Conservation (phyloP, 2,888 invertebrate species). For the Chymomyza caudatula region DNA sequence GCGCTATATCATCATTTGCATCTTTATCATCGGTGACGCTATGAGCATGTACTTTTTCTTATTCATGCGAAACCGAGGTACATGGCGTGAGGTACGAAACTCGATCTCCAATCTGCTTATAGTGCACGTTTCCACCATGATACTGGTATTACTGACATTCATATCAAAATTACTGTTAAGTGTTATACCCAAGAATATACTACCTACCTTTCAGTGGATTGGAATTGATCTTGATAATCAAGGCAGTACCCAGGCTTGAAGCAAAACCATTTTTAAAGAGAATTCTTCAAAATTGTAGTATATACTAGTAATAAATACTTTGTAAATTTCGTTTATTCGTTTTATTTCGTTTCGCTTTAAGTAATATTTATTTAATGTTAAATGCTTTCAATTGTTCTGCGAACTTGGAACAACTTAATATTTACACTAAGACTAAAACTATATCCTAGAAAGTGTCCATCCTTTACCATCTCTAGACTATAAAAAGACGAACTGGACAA, state of each 20-base stretch:
- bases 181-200: not conserved
- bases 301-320: not conserved
- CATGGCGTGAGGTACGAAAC: constrained; percentile 95
- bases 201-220: not conserved
- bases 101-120: not conserved
- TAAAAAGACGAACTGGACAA: no score
- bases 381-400: not conserved
- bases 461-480: no score
- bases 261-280: not conserved
- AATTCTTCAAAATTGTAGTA: not conserved
- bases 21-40: constrained; percentile 88
- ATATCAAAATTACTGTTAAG: not conserved
- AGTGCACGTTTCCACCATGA: not conserved
- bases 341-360: no score
- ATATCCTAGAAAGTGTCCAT: no score
- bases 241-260: not conserved
- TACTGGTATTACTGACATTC: not conserved
- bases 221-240: not conserved
- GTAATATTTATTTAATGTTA: not conserved
- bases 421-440: not conserved
- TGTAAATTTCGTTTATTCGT: no score
- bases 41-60: constrained; percentile 92
- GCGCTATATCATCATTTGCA: constrained; percentile 82
- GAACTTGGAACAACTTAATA: not conserved
- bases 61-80: constrained; percentile 91